These are phyloP conservation scores for Ceyx margarethae DNA, from an alignment of 2,113 vertebrate genomes.

Conservation along the genomic window DNA sequence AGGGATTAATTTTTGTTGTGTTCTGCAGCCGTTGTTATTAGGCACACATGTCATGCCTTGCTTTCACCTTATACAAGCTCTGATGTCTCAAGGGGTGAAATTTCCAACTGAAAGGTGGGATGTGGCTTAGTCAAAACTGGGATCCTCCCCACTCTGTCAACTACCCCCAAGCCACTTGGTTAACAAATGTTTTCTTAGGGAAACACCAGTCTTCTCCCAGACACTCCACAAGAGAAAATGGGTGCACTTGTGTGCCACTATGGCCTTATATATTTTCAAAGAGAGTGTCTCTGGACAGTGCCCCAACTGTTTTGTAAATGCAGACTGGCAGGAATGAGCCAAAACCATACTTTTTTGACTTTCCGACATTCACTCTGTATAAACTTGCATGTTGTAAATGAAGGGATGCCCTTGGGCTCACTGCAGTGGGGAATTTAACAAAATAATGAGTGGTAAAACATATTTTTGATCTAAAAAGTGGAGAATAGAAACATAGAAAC, in stretches of 20 bases:
- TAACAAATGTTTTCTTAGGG: neutral
- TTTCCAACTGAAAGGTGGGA: neutral
- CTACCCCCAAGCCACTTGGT: neutral
- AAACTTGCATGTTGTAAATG: neutral
- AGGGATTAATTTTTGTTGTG: neutral
- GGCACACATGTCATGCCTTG: accelerated
- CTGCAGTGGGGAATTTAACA: neutral
- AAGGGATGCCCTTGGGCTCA: neutral
- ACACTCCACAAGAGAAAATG: neutral
- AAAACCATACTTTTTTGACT: neutral
- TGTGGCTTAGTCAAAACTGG: neutral
- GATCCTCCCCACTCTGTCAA: neutral
- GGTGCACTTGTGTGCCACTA: accelerated
- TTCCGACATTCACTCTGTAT: neutral
- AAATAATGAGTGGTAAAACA: slow-evolving; percentile 16
- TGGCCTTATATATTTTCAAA: neutral
- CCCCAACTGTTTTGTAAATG: neutral
- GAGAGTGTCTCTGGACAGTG: neutral
- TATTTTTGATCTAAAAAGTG: neutral
- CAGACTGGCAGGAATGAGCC: neutral
- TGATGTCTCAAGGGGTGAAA: neutral
- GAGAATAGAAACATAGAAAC: slow-evolving; percentile 24
- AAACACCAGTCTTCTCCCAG: neutral
- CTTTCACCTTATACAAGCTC: neutral
- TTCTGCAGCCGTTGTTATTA: neutral